These are phyloP conservation scores for Otolemur crassicaudatus DNA, from an alignment of 2,797 vertebrate species.

Conservation along the genomic window DNA sequence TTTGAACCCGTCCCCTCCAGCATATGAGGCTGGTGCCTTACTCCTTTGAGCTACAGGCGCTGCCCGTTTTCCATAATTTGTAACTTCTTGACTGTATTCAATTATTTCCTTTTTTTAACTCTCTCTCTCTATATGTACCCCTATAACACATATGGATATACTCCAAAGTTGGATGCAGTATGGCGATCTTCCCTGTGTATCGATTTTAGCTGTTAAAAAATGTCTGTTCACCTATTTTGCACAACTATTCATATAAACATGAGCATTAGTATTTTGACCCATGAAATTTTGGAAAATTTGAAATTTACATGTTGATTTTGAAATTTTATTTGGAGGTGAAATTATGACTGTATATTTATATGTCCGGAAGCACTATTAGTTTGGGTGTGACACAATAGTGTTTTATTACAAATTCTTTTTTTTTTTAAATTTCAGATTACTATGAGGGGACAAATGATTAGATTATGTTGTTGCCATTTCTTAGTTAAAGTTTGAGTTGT, in stretches of 20 bases:
- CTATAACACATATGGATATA: neutral
- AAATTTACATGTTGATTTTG: conserved; percentile 10
- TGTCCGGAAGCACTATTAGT: neutral
- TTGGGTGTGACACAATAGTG: neutral
- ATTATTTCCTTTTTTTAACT: neutral
- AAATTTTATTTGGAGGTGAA: neutral
- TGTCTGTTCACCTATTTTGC: neutral
- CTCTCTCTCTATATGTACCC: neutral
- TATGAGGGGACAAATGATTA: too few relatives aligned
- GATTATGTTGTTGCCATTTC: too few relatives aligned
- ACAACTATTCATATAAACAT: neutral
- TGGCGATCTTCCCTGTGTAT: neutral
- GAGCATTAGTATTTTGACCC: neutral
- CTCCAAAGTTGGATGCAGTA: neutral
- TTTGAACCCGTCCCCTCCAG: too few relatives aligned
- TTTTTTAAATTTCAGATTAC: too few relatives aligned
- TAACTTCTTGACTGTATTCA: neutral
- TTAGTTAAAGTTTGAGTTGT: too few relatives aligned
- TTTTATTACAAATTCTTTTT: neutral
- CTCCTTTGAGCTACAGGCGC: too few relatives aligned
- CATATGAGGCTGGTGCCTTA: too few relatives aligned
- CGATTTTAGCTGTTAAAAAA: neutral
- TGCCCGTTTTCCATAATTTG: too few relatives aligned
- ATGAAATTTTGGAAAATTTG: conserved; percentile 12
- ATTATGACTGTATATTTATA: conserved; percentile 17